A percentile compares a stretch with the other conserved stretches of the same genome.
These are phyloP conservation scores for Vollenhovia emeryi DNA, from an alignment of 1,140 invertebrate species.

Conservation along the genomic window DNA sequence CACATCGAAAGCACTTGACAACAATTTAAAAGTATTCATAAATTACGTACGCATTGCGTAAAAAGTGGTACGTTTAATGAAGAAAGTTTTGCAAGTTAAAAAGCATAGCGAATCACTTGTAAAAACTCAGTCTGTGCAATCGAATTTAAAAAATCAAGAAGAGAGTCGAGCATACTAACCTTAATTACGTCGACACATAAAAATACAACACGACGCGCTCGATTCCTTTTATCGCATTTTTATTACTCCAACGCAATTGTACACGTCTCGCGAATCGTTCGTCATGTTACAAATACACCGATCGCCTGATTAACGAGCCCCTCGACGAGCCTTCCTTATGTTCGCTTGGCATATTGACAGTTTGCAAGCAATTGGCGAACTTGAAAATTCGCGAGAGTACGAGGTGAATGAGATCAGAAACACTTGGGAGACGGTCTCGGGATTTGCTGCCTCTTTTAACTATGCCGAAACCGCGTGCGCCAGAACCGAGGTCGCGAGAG, in stretches of 20 bases:
- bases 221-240: slow-evolving; percentile 6
- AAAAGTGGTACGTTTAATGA: neutral
- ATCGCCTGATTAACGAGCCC: neutral
- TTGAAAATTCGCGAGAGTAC: slow-evolving; percentile 10
- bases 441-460: neutral
- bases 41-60: neutral
- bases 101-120: neutral
- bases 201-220: neutral
- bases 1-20: neutral
- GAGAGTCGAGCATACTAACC: slow-evolving; percentile 12
- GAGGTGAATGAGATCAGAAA: slow-evolving; percentile 1
- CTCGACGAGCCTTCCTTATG: neutral
- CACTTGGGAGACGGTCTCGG: too few relatives aligned
- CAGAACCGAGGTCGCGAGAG: too few relatives aligned
- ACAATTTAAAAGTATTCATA: neutral
- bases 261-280: neutral
- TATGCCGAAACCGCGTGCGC: neutral
- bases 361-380: slow-evolving; percentile 48
- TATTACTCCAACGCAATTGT: neutral
- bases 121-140: neutral
- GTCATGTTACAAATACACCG: neutral
- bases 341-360: slow-evolving; percentile 62
- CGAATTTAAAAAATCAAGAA: neutral
- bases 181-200: slow-evolving; percentile 3
- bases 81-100: neutral